Evolutionary conservation across 2,888 invertebrate species (phyloP).

Genomic region (Conus canariensis): DNA sequence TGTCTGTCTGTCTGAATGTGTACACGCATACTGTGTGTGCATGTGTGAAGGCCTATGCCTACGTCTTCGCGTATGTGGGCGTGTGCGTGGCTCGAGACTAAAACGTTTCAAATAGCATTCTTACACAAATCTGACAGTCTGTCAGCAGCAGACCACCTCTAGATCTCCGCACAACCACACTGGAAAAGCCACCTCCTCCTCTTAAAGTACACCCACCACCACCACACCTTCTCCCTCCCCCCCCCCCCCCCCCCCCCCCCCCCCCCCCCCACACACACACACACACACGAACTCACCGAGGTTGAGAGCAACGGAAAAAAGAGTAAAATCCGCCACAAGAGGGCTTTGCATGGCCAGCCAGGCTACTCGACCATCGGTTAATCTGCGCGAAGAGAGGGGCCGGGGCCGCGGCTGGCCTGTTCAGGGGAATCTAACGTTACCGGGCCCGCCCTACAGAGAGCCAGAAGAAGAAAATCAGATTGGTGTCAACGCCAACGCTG

Average conservation of each 20-base stretch:
- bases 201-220: no score
- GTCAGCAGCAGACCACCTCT: no score
- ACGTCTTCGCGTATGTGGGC: background rate
- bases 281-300: no score
- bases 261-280: no score
- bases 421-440: background rate
- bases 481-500: background rate
- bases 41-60: slow-evolving; percentile 14
- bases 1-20: background rate
- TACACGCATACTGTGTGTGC: background rate
- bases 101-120: no score
- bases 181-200: no score
- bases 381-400: background rate
- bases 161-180: no score
- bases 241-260: no score
- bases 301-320: no score
- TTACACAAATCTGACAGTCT: no score
- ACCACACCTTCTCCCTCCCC: no score
- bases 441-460: background rate
- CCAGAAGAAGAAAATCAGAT: background rate
- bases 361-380: background rate
- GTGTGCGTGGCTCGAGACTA: background rate
- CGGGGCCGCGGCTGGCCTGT: background rate
- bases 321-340: background rate
- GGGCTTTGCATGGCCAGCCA: background rate